These are phyloP conservation scores for Unio pictorum DNA, from an alignment of 2,888 invertebrate species.

Conservation along the genomic window DNA sequence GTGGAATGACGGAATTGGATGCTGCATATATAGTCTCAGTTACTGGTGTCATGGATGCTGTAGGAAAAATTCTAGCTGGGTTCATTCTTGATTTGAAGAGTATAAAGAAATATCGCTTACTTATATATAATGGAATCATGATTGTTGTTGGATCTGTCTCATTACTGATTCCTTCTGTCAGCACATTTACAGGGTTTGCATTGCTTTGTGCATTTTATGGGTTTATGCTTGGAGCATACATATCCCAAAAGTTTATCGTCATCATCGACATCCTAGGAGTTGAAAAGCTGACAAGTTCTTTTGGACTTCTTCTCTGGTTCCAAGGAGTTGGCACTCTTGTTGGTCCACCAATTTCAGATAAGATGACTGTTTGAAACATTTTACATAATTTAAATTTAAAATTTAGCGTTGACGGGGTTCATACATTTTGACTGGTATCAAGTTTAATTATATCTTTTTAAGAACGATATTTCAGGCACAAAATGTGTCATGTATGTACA, in stretches of 20 bases:
- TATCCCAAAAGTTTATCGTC: constrained; percentile 61
- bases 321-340: constrained; percentile 56
- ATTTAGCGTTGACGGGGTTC: too few relatives aligned
- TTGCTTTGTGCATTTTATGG: constrained; percentile 49
- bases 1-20: constrained; percentile 36
- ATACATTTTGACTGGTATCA: too few relatives aligned
- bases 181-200: constrained; percentile 32
- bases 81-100: constrained; percentile 42
- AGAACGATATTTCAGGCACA: too few relatives aligned
- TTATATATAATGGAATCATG: constrained; percentile 50
- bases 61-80: constrained; percentile 47
- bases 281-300: constrained; percentile 52
- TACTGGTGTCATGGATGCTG: constrained; percentile 49
- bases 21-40: constrained; percentile 52
- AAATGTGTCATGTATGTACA: too few relatives aligned
- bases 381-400: too few relatives aligned
- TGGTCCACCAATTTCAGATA: constrained; percentile 61
- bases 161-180: constrained; percentile 42
- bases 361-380: neutral
- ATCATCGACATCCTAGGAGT: constrained; percentile 58
- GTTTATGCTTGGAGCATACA: constrained; percentile 50
- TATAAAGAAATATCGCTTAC: constrained; percentile 43
- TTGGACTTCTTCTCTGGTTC: constrained; percentile 54
- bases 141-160: constrained; percentile 46
- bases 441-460: too few relatives aligned